Evolutionary conservation across 2,797 vertebrate genomes (phyloP).

Genomic region (Enteromius anoplus): DNA sequence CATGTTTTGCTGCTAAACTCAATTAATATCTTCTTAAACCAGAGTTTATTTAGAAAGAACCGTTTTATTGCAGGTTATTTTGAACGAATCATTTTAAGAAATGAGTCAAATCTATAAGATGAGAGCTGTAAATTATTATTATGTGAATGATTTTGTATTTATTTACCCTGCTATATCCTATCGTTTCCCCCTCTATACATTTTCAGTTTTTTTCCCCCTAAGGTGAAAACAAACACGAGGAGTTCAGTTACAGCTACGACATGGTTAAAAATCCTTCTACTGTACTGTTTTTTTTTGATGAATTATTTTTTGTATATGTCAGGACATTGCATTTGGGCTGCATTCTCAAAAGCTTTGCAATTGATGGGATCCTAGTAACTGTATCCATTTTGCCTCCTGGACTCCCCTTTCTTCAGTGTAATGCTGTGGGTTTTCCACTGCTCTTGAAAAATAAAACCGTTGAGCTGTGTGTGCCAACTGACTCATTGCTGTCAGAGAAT

Average conservation of each 20-base stretch:
- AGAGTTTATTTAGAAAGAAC: constrained; percentile 28
- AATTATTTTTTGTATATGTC: constrained; percentile 17
- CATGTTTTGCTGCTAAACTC: constrained; percentile 57
- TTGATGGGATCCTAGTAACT: constrained; percentile 35
- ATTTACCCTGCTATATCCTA: constrained; percentile 70
- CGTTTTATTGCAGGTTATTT: constrained; percentile 13
- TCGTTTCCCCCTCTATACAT: constrained; percentile 61
- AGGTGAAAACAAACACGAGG: not conserved
- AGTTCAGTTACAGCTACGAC: constrained; percentile 17
- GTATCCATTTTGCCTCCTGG: constrained; percentile 44
- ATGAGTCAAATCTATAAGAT: constrained; percentile 18
- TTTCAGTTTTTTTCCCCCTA: constrained; percentile 41
- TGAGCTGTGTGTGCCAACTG: constrained; percentile 65
- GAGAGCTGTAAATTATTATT: constrained; percentile 60
- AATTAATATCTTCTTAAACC: constrained; percentile 42
- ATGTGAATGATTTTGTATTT: constrained; percentile 69
- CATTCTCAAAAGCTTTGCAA: constrained; percentile 46
- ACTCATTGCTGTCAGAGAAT: constrained; percentile 50
- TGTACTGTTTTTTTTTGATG: constrained; percentile 17
- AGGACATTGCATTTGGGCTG: constrained; percentile 46
- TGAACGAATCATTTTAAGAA: constrained; percentile 26
- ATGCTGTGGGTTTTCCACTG: constrained; percentile 69
- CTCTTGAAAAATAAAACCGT: constrained; percentile 79
- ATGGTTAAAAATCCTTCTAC: constrained; percentile 4
- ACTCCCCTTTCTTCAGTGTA: constrained; percentile 54